Percentiles rank a stretch among this genome's conserved stretches.
phyloP scores from a whole-genome alignment of 1,140 invertebrate species.

The Physella acuta region DNA sequence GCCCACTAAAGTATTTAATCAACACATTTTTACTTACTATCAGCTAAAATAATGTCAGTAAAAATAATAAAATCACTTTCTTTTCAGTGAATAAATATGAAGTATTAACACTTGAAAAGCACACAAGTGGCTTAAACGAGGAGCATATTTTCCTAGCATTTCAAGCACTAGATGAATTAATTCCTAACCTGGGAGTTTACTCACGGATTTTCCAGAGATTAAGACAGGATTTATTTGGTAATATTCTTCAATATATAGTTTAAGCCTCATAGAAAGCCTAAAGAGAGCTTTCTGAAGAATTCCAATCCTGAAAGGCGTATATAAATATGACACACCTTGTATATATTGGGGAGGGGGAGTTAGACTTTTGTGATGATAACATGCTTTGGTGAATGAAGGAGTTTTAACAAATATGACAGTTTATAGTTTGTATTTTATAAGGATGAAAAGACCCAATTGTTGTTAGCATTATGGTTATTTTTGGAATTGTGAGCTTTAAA shows the following conservation, averaged over 20 bases:
- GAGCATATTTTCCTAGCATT: conserved; percentile 52
- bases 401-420: too few relatives aligned
- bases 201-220: conserved; percentile 46
- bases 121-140: conserved; percentile 38
- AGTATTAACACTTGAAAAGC: conserved; percentile 44
- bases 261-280: neutral
- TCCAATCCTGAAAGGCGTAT: neutral
- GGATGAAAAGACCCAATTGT: too few relatives aligned
- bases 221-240: conserved; percentile 55
- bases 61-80: too few relatives aligned
- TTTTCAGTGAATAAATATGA: conserved; percentile 54
- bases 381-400: too few relatives aligned
- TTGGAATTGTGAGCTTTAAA: too few relatives aligned
- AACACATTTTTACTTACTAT: too few relatives aligned
- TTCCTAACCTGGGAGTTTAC: conserved; percentile 56
- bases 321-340: neutral
- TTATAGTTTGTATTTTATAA: too few relatives aligned
- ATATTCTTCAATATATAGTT: too few relatives aligned
- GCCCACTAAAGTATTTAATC: too few relatives aligned
- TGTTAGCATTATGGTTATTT: too few relatives aligned
- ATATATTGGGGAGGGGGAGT: neutral
- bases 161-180: conserved; percentile 52
- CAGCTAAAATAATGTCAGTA: too few relatives aligned
- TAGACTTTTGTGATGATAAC: too few relatives aligned
- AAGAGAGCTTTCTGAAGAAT: neutral